Evolutionary conservation across 2,113 vertebrate species (phyloP), one percentile per base, ranked within the genome.

Genomic region (Glaucomys volans): DNA sequence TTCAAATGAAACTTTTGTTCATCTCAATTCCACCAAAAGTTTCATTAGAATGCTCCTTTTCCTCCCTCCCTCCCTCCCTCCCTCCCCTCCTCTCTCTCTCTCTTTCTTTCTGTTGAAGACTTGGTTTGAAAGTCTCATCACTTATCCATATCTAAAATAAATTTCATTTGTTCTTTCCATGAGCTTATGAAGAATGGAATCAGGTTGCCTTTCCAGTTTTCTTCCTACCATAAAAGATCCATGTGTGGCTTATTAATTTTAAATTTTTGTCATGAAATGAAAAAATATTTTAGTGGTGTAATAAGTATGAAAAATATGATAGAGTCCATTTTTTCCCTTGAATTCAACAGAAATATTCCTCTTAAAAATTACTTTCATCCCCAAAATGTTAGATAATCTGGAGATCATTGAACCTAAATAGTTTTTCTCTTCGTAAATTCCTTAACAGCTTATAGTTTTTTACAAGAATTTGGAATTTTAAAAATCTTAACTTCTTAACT

Each of bases 391-490:
- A 59, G 35, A 42, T 82, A 52, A 90, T 14, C 77, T 76, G 28
- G 32, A 92, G 80, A 66, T 69, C 16, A 30, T 28, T 82, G 59
- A 84, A 84, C 28, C 72, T 88, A 85, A 93, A 81, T 4, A 62
- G 9, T 69, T 86, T 90, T 67, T 79, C 52, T 86, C 88, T 89
- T 89, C 77, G 59, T 4, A 86, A 93, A 83, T 82, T 77, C 74
- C 47, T 87, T 74, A 62, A 35, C 28, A 93, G 74, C 40, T 54
- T 88, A 40, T 62, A 54, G 32, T 77, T 96, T 96, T 95, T 95
- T 75, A 67, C 2, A 80, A 89, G 94, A 88, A 91, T 64, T 95
- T 93, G 64, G 52, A 94, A 87, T 94, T 57, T 76, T 30, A 81
- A 90, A 40, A 72, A 91, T 95, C 82, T 92, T 71, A 71, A 57